A percentile compares a stretch with the other conserved stretches of the same genome.
These are phyloP conservation scores for Pandemis cinnamomeana DNA, from an alignment of 2,888 invertebrate species.

Conservation along the genomic window DNA sequence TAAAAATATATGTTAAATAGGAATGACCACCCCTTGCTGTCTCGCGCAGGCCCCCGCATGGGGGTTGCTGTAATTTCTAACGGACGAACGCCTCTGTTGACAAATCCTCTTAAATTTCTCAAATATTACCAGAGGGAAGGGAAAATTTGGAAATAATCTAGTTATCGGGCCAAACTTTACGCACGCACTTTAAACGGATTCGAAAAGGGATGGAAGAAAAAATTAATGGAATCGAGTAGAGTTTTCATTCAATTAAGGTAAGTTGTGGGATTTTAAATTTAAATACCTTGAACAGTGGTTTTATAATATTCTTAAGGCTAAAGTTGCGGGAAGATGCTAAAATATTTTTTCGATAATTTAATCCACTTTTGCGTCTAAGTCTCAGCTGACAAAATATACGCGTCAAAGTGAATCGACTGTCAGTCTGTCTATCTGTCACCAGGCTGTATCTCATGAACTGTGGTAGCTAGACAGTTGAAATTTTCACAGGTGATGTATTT, in stretches of 20 bases:
- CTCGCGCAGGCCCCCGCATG: constrained; percentile 62
- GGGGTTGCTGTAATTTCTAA: constrained; percentile 69
- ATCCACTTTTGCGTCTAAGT: no score
- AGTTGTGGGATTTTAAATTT: not conserved
- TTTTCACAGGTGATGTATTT: no score
- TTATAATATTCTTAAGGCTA: not conserved
- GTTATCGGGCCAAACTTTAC: constrained; percentile 52
- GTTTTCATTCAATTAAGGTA: not conserved
- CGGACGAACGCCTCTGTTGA: constrained; percentile 62
- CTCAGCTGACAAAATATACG: no score
- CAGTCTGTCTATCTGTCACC: no score
- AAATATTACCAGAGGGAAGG: constrained; percentile 59
- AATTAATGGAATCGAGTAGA: constrained; percentile 1
- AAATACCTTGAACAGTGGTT: not conserved
- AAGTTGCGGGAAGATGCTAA: not conserved
- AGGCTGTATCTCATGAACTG: no score
- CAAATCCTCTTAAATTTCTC: constrained; percentile 74
- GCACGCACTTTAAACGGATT: constrained; percentile 21
- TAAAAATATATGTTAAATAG: not conserved
- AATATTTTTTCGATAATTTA: no score
- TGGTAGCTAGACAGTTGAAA: no score
- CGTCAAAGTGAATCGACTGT: no score
- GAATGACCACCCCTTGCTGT: constrained; percentile 50
- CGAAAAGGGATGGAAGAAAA: constrained; percentile 24
- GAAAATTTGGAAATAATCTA: constrained; percentile 63